These are phyloP conservation scores for Spondyliosoma cantharus DNA, from an alignment of 2,797 vertebrate species.

Conservation along the genomic window DNA sequence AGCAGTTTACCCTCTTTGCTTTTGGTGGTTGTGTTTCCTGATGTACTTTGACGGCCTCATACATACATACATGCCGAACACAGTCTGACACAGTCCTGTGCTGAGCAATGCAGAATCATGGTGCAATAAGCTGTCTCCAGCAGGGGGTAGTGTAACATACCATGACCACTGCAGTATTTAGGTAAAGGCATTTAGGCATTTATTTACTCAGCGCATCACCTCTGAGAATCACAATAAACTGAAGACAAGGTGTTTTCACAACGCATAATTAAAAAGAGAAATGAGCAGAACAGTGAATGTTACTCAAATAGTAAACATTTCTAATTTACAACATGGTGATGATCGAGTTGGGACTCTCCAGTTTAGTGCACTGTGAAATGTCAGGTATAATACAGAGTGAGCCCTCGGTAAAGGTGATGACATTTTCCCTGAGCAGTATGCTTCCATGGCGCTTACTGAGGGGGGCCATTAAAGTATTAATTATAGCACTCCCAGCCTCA, in stretches of 20 bases:
- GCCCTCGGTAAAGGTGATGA: constrained; percentile 68
- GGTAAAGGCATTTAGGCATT: neutral
- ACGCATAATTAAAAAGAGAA: neutral
- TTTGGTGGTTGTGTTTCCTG: neutral
- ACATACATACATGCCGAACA: neutral
- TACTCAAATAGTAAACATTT: constrained; percentile 11
- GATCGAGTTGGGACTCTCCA: neutral
- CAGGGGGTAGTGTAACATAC: constrained; percentile 73
- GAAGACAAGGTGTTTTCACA: neutral
- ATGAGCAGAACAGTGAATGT: neutral
- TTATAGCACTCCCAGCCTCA: constrained; percentile 79
- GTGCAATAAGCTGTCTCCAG: constrained; percentile 73
- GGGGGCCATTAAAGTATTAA: constrained; percentile 83
- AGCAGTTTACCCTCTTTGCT: neutral
- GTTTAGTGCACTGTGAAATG: constrained; percentile 13
- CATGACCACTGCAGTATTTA: constrained; percentile 33
- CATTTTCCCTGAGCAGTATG: constrained; percentile 64
- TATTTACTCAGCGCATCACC: neutral
- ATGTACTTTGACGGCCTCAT: neutral
- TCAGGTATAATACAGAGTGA: constrained; percentile 39
- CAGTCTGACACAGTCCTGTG: too few species aligned
- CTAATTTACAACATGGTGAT: neutral
- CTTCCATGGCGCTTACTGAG: constrained; percentile 54
- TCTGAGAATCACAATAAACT: neutral
- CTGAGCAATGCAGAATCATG: constrained; percentile 41